Percentiles rank a stretch among this genome's conserved stretches.
Conservation (phyloP, 2,113 vertebrate species). For the Panthera uncia region DNA sequence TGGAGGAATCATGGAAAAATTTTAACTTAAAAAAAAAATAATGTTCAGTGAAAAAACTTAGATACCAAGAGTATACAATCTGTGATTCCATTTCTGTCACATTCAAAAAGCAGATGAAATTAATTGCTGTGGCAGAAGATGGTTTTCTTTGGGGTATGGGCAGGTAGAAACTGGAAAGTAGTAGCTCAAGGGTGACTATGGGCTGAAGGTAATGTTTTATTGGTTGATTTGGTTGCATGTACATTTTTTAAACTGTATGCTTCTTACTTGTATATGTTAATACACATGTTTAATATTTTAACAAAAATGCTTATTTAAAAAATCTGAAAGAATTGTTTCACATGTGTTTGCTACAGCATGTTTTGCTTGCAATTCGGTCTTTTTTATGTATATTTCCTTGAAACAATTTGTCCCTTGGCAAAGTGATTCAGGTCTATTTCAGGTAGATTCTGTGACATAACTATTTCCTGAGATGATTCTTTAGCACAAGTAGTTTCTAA, state of each 20-base stretch:
- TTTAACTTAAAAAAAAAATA: neutral
- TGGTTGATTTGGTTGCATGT: neutral
- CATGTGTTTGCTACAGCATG: neutral
- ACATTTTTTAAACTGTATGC: neutral
- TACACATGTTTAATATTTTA: neutral
- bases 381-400: neutral
- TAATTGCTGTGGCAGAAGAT: neutral
- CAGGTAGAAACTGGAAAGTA: fast-evolving
- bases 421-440: neutral
- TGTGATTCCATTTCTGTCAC: neutral
- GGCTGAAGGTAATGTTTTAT: neutral
- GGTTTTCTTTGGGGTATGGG: neutral
- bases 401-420: neutral
- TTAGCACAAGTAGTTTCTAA: neutral
- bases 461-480: neutral
- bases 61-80: neutral
- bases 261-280: neutral
- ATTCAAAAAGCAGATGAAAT: neutral
- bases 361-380: neutral
- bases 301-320: neutral
- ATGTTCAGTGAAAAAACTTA: neutral
- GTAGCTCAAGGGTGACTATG: no score
- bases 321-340: neutral
- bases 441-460: neutral
- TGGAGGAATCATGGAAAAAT: neutral